Conservation (phyloP, 2,888 invertebrate species). For the Julus scanicus region DNA sequence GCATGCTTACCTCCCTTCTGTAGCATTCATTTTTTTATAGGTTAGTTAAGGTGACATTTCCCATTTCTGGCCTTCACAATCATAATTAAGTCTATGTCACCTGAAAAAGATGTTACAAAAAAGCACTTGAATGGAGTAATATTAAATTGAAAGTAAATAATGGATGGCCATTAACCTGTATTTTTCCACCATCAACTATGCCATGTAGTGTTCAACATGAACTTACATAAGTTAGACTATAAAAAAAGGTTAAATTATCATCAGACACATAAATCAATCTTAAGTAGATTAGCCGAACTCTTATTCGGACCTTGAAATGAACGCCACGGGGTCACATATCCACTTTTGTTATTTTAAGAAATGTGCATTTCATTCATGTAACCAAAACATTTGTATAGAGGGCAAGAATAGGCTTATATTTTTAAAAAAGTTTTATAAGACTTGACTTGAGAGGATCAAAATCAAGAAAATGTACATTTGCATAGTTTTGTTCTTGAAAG, state of each 20-base stretch:
- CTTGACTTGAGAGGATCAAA: too few species aligned
- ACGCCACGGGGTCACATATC: background rate
- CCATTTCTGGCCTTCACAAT: background rate
- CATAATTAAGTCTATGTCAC: background rate
- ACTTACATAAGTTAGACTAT: background rate
- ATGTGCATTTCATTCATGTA: background rate
- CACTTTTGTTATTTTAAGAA: conserved; percentile 23
- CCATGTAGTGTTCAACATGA: background rate
- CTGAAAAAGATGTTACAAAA: background rate
- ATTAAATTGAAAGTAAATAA: conserved; percentile 36
- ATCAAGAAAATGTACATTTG: too few species aligned
- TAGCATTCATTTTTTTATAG: background rate
- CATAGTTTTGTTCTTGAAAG: too few species aligned
- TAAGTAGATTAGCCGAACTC: background rate
- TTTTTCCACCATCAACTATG: background rate
- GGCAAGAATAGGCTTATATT: background rate
- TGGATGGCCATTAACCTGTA: background rate
- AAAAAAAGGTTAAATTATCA: background rate
- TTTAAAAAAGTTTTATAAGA: too few species aligned
- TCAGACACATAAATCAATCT: background rate
- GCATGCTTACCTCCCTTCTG: background rate
- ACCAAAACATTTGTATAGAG: background rate
- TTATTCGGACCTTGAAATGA: conserved; percentile 2
- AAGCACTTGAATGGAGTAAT: background rate
- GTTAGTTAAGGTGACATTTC: conserved; percentile 15